Conservation (phyloP, 2,113 vertebrate species). For the Hiodon tergisus region DNA sequence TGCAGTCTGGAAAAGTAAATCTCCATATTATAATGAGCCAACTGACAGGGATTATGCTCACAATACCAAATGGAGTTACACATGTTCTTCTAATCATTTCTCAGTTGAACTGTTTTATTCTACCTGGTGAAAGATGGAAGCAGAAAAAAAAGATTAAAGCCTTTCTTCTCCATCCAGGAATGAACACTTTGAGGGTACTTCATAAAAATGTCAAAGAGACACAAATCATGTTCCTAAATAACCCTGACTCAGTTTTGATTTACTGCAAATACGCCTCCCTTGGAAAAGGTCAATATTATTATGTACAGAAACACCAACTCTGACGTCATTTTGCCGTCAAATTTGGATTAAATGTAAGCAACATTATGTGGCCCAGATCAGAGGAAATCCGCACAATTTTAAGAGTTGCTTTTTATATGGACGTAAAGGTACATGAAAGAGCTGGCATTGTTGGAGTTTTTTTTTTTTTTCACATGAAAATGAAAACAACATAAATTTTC, state of each 20-base stretch:
- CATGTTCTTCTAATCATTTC: constrained; percentile 6
- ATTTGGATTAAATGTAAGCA: background rate
- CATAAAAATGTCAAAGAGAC: background rate
- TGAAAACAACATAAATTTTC: no score
- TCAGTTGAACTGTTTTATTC: constrained; percentile 2
- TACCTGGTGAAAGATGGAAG: background rate
- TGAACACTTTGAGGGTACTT: background rate
- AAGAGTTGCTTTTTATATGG: no score
- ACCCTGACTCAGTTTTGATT: background rate
- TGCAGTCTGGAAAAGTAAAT: constrained; percentile 5
- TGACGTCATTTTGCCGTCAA: background rate
- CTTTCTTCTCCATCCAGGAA: background rate
- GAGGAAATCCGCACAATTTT: no score
- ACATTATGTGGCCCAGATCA: background rate
- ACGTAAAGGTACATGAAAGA: no score
- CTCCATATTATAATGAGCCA: constrained; percentile 4
- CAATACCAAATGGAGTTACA: constrained; percentile 1
- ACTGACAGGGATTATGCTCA: background rate
- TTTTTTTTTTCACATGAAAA: no score
- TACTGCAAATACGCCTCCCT: background rate
- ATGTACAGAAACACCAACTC: background rate
- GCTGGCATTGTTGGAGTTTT: no score
- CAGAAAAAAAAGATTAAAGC: constrained; percentile 6
- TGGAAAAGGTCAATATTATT: background rate
- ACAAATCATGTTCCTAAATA: background rate